These are phyloP conservation scores for Drosophila pseudoobscura DNA, from an alignment of 1,140 invertebrate species.

Conservation along the genomic window DNA sequence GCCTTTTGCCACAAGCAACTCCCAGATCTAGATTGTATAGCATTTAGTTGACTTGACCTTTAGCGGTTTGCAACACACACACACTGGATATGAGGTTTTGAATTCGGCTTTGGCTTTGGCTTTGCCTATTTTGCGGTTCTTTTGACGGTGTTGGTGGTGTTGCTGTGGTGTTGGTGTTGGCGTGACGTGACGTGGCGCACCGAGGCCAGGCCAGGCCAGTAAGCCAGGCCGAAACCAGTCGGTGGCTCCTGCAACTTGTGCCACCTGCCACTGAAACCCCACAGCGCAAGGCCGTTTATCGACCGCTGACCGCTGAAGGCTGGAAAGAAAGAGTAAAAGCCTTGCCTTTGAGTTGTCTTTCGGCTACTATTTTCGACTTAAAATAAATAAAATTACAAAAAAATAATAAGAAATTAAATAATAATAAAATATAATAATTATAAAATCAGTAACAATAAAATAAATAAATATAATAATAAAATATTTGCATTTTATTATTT, in stretches of 20 bases:
- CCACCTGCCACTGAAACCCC: conserved; percentile 2
- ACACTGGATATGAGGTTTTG: conserved; percentile 3
- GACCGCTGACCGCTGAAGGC: conserved; percentile 24
- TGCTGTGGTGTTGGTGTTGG: conserved; percentile 14
- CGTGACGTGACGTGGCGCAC: conserved; percentile 1
- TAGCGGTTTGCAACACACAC: conserved; percentile 15
- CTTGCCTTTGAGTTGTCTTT: not conserved
- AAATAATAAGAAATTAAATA: too few species aligned
- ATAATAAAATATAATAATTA: too few species aligned
- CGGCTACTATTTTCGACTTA: not conserved
- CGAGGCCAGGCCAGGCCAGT: conserved; percentile 63
- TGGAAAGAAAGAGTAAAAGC: conserved; percentile 5
- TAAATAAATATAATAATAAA: too few species aligned
- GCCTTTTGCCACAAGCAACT: too few species aligned
- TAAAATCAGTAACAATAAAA: too few species aligned
- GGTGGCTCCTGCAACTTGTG: conserved; percentile 8
- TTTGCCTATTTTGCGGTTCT: conserved; percentile 58
- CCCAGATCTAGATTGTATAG: conserved; percentile 1
- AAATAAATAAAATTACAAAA: too few species aligned
- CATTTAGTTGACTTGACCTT: conserved; percentile 34
- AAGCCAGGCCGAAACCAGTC: conserved; percentile 36
- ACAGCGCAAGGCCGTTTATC: conserved; percentile 45
- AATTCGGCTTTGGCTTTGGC: conserved; percentile 1
- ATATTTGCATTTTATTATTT: too few species aligned
- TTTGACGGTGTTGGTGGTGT: conserved; percentile 24